These are phyloP conservation scores for Mellilla xanthometata DNA, from an alignment of 2,888 invertebrate genomes.

Conservation along the genomic window DNA sequence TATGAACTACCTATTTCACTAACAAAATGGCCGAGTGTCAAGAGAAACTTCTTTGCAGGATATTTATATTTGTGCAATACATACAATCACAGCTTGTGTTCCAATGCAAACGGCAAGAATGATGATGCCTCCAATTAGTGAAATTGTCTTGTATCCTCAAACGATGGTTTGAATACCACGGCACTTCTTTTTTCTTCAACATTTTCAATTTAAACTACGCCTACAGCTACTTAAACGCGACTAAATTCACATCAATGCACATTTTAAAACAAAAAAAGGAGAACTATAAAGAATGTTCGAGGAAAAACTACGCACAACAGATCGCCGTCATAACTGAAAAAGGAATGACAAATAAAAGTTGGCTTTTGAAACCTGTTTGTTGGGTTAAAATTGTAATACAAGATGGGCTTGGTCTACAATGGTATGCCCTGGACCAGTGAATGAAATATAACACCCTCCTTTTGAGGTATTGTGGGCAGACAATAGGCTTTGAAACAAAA, in stretches of 20 bases:
- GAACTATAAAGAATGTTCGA: constrained; percentile 25
- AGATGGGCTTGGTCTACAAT: constrained; percentile 13
- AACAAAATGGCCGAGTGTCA: too few species aligned
- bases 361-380: constrained; percentile 54
- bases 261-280: constrained; percentile 35
- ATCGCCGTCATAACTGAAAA: constrained; percentile 39
- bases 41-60: too few species aligned
- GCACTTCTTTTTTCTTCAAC: constrained; percentile 74
- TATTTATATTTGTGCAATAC: too few species aligned
- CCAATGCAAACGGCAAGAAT: constrained; percentile 68
- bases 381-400: constrained; percentile 20
- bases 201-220: constrained; percentile 36
- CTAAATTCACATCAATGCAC: constrained; percentile 32
- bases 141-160: constrained; percentile 67
- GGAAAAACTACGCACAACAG: constrained; percentile 29
- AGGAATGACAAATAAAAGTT: constrained; percentile 51
- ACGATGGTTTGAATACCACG: constrained; percentile 70
- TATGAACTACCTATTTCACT: too few species aligned
- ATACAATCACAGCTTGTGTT: constrained; percentile 70
- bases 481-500: constrained; percentile 46
- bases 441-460: constrained; percentile 51
- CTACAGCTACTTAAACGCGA: constrained; percentile 33
- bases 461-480: constrained; percentile 46
- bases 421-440: constrained; percentile 16
- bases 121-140: constrained; percentile 57